phyloP scores from a whole-genome alignment of 2,888 invertebrate species.

The Dysmachus trigonus region DNA sequence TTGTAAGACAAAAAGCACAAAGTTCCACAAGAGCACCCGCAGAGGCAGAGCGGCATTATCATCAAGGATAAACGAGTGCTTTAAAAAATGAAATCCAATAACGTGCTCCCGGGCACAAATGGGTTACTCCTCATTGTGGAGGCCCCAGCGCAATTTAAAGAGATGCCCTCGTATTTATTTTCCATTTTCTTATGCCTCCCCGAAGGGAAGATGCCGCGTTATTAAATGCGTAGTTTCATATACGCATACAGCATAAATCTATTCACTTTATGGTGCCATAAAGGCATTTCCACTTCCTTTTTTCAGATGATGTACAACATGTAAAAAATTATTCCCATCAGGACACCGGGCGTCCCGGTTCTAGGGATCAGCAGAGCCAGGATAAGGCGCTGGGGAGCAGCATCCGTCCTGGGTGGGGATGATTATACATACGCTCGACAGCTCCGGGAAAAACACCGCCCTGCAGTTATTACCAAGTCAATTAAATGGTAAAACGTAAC shows the following conservation, averaged over 20 bases:
- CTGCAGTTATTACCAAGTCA: background rate
- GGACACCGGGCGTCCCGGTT: background rate
- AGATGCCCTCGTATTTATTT: background rate
- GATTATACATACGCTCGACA: background rate
- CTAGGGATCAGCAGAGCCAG: background rate
- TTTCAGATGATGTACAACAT: constrained; percentile 3
- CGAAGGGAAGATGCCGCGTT: background rate
- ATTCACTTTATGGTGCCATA: background rate
- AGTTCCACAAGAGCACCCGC: background rate
- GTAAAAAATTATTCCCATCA: background rate
- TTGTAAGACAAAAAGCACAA: background rate
- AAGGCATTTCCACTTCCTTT: constrained; percentile 4
- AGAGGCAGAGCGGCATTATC: background rate
- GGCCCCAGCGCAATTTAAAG: background rate
- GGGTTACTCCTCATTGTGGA: background rate
- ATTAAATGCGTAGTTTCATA: constrained; percentile 1
- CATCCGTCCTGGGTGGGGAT: background rate
- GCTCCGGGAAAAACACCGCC: background rate
- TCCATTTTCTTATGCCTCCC: background rate
- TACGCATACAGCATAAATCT: constrained; percentile 6
- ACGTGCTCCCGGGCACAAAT: background rate
- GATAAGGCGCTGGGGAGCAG: background rate
- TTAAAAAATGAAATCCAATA: background rate
- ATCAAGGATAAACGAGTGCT: background rate
- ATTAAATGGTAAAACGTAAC: background rate